These are phyloP conservation scores for Xylota sylvarum DNA, from an alignment of 2,888 invertebrate genomes.

Conservation along the genomic window DNA sequence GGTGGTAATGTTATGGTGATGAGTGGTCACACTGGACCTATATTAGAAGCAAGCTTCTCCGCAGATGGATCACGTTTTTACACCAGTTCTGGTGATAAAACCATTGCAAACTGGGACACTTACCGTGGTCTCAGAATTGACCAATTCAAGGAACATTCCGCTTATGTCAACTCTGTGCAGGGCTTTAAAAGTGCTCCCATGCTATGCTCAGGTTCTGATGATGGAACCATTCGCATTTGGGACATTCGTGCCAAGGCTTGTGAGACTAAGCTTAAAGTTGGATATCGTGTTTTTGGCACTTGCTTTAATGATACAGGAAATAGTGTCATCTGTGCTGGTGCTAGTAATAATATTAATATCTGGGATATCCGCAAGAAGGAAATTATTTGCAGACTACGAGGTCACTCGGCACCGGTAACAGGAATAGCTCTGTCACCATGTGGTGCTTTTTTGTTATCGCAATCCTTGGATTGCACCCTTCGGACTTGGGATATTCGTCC, in stretches of 20 bases:
- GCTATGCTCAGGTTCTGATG: not conserved
- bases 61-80: constrained; percentile 93
- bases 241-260: constrained; percentile 87
- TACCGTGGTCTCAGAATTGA: not conserved
- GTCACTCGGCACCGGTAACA: constrained; percentile 97
- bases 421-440: constrained; percentile 87
- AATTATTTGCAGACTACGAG: constrained; percentile 89
- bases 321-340: constrained; percentile 96
- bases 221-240: not conserved
- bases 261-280: constrained; percentile 88
- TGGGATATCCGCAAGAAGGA: constrained; percentile 96
- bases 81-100: constrained; percentile 97
- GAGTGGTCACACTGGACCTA: constrained; percentile 97
- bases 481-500: constrained; percentile 99
- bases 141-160: not conserved
- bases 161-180: not conserved
- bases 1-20: constrained; percentile 98
- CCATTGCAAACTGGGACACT: constrained; percentile 97
- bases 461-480: constrained; percentile 98
- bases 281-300: constrained; percentile 93
- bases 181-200: not conserved
- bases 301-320: constrained; percentile 98
- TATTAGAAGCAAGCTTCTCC: constrained; percentile 96
- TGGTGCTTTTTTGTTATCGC: constrained; percentile 95
- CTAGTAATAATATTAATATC: constrained; percentile 98